Base-by-base conservation (phyloP, 2,113 vertebrate genomes). In the Cebidichthys violaceus region DNA sequence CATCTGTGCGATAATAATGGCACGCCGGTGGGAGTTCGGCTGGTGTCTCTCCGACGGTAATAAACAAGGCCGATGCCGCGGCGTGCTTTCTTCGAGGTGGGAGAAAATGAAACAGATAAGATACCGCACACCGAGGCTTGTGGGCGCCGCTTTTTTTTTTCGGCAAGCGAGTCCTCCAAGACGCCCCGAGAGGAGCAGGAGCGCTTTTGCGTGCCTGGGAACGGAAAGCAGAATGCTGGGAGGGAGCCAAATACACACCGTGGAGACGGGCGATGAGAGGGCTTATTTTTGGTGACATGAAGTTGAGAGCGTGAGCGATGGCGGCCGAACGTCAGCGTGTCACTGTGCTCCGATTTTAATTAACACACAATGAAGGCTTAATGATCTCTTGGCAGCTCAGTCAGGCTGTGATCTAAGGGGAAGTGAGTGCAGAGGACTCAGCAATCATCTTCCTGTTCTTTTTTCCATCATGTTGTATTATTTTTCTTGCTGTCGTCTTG, bases 81-180 rank as follows among this genome's bases (percentile, higher is more conserved):
- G 78, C 89, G 86, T 83, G 85, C 80, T 81, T 81, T 86, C 45
- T 81, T 86, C 45, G 54, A 75, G 80, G 78, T 82, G 80, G 70
- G 77, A 85, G 89, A 80, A 89, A 92, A 91, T 88, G 85, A 89
- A 89, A 90, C 77, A 45, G 88, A 90, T 89, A 86, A 84, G 82
- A 90, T 79, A 59, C 64, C 1, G 20, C 64, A 52, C 33, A 60
- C 83, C 50, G 61, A 62, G 72, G 33, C 62, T 57, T 52, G 17
- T 41, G 74, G 71, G 65, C 50, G 1, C 27, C 4, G 14, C 82
- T 77, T n/a, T n/a, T n/a, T n/a, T n/a, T n/a, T n/a, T 81, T 82
- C 33, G 4, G 52, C 3, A 11, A 82, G 59, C 14, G 65, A 75
- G n/a, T 83, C 79, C 86, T 88, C 72, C 77, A 72, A 84, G 70